A percentile compares a stretch with the other conserved stretches of the same genome.
These are phyloP conservation scores for Formicarius rufipectus DNA, from an alignment of 2,113 vertebrate genomes.

Conservation along the genomic window DNA sequence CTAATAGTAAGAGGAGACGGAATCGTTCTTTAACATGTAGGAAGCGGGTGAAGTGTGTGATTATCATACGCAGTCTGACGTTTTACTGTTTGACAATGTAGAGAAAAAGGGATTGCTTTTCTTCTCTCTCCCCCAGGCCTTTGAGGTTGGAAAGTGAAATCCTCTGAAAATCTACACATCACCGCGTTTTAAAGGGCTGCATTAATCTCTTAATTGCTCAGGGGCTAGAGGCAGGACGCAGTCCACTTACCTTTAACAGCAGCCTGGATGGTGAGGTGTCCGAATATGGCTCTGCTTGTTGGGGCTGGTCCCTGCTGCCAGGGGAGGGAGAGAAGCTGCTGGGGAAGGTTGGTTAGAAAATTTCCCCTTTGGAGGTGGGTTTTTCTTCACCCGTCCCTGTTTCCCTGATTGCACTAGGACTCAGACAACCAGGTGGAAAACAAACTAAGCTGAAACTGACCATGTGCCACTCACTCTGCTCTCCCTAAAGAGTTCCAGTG, in stretches of 20 bases:
- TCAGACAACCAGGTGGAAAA: not conserved
- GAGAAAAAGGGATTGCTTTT: not conserved
- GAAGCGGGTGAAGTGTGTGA: not conserved
- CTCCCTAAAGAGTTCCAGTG: not conserved
- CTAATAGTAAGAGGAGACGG: not conserved
- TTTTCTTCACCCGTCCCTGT: not conserved
- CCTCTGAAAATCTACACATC: constrained; percentile 3
- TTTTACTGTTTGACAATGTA: not conserved
- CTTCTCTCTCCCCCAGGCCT: not conserved
- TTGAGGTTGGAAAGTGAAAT: constrained; percentile 48
- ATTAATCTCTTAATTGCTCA: constrained; percentile 39
- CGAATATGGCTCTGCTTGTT: not conserved
- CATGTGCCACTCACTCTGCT: accelerated
- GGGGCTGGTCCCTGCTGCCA: not conserved
- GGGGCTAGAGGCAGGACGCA: not conserved
- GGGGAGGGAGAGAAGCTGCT: not conserved
- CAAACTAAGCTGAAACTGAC: not conserved
- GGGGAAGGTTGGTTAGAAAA: not conserved
- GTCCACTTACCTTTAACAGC: not conserved
- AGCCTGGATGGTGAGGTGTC: not conserved
- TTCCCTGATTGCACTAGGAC: not conserved
- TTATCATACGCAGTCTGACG: not conserved
- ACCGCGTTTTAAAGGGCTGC: not conserved
- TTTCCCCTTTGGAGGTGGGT: not conserved
- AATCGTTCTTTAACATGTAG: not conserved